These are phyloP conservation scores for Hippopotamyrus pictus DNA, from an alignment of 2,797 vertebrate species.

Conservation along the genomic window DNA sequence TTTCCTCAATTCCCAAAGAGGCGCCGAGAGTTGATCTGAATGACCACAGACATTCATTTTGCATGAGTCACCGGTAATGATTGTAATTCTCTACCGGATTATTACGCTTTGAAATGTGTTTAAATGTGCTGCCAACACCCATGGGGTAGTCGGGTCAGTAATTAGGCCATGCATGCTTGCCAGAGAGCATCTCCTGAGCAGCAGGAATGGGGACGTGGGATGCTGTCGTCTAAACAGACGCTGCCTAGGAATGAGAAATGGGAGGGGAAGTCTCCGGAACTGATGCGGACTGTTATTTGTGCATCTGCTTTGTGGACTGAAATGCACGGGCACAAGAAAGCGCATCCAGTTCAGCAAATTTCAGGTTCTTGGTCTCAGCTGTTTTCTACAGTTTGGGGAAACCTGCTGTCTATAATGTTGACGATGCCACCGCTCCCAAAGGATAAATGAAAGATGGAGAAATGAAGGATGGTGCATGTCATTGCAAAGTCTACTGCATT, in stretches of 20 bases:
- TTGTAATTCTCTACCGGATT: conserved; percentile 24
- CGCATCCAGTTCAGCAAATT: neutral
- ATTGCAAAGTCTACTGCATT: neutral
- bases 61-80: conserved; percentile 36
- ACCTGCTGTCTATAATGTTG: neutral
- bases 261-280: neutral
- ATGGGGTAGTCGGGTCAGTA: conserved; percentile 30
- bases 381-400: neutral
- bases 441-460: neutral
- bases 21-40: conserved; percentile 25
- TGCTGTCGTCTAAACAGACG: conserved; percentile 30
- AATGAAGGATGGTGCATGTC: neutral
- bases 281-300: neutral
- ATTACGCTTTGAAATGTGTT: conserved; percentile 34
- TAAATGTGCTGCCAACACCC: conserved; percentile 32
- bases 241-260: conserved; percentile 34
- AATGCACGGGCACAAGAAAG: neutral
- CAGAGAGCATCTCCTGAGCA: conserved; percentile 30
- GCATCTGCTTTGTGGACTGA: neutral
- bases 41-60: conserved; percentile 31
- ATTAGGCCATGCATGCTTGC: conserved; percentile 38
- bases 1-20: conserved; percentile 37
- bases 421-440: neutral
- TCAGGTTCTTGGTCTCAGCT: neutral
- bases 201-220: conserved; percentile 34